Conservation (phyloP, 1,140 invertebrate genomes). For the Galleria mellonella region DNA sequence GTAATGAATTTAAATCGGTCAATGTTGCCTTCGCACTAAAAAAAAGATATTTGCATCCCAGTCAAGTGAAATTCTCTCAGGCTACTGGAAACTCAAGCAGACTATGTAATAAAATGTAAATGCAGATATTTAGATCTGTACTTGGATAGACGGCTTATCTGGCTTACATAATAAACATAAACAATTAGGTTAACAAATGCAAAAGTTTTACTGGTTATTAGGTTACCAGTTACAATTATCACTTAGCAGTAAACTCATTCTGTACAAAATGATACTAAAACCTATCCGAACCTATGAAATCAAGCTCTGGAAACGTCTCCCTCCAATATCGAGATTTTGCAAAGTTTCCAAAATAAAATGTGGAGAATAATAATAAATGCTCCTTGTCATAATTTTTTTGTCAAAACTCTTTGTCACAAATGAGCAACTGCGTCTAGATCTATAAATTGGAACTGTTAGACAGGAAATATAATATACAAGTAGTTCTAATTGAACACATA, state of each 20-base stretch:
- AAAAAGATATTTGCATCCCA: slow-evolving; percentile 9
- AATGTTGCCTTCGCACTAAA: slow-evolving; percentile 20
- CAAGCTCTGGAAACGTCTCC: no score
- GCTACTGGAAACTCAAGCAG: no score
- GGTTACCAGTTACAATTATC: background rate
- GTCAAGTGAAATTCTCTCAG: slow-evolving; percentile 15
- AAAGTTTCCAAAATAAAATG: no score
- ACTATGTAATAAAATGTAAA: no score
- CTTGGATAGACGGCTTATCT: slow-evolving; percentile 23
- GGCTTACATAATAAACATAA: slow-evolving; percentile 26
- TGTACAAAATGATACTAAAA: slow-evolving; percentile 11
- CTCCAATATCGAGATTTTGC: no score
- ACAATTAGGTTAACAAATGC: slow-evolving; percentile 6
- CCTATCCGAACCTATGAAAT: slow-evolving; percentile 13
- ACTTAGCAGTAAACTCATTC: background rate
- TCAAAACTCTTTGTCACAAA: no score
- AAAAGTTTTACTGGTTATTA: background rate
- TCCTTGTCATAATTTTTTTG: no score
- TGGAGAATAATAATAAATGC: no score
- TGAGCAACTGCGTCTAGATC: no score
- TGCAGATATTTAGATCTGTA: slow-evolving; percentile 24
- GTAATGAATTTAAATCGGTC: slow-evolving; percentile 16
- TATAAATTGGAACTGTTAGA: no score
- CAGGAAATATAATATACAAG: no score
- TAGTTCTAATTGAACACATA: no score